phyloP scores from a whole-genome alignment of 2,797 vertebrate genomes.

The Sternotherus odoratus region DNA sequence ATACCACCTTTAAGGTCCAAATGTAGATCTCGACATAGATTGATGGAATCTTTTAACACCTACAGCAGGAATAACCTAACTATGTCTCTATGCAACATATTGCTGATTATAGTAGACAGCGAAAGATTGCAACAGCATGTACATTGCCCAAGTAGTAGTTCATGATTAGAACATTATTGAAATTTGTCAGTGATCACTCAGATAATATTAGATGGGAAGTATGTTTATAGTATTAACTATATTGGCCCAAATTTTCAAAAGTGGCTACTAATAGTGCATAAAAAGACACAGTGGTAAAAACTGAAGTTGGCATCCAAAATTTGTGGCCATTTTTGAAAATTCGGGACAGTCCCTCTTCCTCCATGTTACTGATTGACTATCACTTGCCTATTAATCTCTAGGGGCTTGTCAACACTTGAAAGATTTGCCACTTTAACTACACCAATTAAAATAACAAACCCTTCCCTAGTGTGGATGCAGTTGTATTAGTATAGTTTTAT shows the following conservation, averaged over 20 bases:
- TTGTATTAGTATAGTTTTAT: background rate
- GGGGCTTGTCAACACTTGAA: background rate
- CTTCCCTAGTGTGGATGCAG: background rate
- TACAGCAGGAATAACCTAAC: slow-evolving; percentile 12
- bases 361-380: rapidly evolving
- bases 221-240: background rate
- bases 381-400: background rate
- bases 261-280: background rate
- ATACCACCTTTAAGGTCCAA: background rate
- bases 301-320: rapidly evolving
- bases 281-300: background rate
- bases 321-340: background rate
- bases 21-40: background rate
- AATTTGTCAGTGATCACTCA: slow-evolving; percentile 7
- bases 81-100: background rate
- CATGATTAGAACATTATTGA: slow-evolving; percentile 10
- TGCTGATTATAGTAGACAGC: slow-evolving; percentile 2
- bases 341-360: background rate
- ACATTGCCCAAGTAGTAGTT: background rate
- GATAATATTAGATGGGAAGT: background rate
- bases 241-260: background rate
- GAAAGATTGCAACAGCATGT: background rate
- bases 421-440: background rate
- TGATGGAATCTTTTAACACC: slow-evolving; percentile 54
- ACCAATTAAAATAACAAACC: background rate